Evolutionary conservation across 2,797 vertebrate genomes (phyloP).

Genomic region (Phrynocephalus vlangalii): DNA sequence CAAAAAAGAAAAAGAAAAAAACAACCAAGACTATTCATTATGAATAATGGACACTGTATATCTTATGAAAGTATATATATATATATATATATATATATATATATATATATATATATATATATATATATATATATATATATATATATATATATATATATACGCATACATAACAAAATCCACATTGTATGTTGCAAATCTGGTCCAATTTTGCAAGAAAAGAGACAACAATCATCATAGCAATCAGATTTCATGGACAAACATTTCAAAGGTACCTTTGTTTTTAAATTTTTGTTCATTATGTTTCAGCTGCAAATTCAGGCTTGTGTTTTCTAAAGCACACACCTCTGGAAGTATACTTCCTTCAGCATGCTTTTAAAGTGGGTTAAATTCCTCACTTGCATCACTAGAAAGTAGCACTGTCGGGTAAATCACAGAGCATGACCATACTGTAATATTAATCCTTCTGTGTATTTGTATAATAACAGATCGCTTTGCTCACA

Average conservation of each 20-base stretch:
- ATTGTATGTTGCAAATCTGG: conserved; percentile 15
- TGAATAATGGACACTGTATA: conserved; percentile 42
- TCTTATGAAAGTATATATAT: conserved; percentile 7
- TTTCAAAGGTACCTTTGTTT: conserved; percentile 24
- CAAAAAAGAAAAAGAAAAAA: conserved; percentile 33
- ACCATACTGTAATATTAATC: background rate
- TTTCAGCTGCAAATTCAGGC: conserved; percentile 2
- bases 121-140: no score
- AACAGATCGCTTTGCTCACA: conserved; percentile 5
- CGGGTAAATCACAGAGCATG: background rate
- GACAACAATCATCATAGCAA: conserved; percentile 31
- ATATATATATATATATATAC: no score
- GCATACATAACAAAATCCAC: background rate
- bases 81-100: no score
- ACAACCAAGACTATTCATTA: conserved; percentile 46
- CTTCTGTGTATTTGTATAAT: background rate
- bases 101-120: no score
- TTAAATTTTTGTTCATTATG: background rate
- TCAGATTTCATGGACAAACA: background rate
- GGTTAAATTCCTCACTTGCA: conserved; percentile 32
- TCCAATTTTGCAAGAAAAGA: conserved; percentile 43
- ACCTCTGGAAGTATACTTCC: background rate
- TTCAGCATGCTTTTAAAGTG: conserved; percentile 7
- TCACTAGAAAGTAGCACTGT: background rate
- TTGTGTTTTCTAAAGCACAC: conserved; percentile 22